Evolutionary conservation across 2,888 invertebrate genomes (phyloP).

Genomic region (Pachydiplax longipennis): DNA sequence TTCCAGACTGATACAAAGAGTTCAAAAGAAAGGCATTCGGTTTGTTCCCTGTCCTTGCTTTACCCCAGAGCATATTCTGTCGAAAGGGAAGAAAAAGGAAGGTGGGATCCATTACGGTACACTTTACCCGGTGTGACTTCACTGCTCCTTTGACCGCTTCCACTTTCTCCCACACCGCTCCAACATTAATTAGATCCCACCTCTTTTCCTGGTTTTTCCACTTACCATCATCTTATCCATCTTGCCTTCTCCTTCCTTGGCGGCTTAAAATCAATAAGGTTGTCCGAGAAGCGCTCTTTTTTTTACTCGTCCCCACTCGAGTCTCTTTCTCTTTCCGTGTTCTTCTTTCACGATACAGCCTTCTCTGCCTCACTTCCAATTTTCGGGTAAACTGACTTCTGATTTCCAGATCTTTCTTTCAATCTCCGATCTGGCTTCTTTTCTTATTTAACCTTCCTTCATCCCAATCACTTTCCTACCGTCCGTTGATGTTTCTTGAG

Average conservation of each 20-base stretch:
- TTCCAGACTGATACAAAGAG: neutral
- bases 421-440: no score
- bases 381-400: no score
- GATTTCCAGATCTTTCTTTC: no score
- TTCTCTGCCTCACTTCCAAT: neutral
- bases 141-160: neutral
- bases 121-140: neutral
- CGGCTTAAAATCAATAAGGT: constrained; percentile 31
- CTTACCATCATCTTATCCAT: neutral
- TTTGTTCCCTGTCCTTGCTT: neutral
- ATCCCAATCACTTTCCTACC: no score
- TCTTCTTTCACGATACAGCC: no score
- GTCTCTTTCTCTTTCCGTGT: no score
- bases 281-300: neutral
- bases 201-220: neutral
- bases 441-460: no score
- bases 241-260: neutral
- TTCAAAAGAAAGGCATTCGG: neutral
- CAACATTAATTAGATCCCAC: neutral
- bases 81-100: neutral
- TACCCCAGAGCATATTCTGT: neutral
- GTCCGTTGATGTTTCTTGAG: no score
- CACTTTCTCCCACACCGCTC: neutral
- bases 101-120: neutral
- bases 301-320: no score